Evolutionary conservation across 2,888 invertebrate genomes (phyloP), one percentile per base, ranked within the genome.

Genomic region (Microchrysa polita): DNA sequence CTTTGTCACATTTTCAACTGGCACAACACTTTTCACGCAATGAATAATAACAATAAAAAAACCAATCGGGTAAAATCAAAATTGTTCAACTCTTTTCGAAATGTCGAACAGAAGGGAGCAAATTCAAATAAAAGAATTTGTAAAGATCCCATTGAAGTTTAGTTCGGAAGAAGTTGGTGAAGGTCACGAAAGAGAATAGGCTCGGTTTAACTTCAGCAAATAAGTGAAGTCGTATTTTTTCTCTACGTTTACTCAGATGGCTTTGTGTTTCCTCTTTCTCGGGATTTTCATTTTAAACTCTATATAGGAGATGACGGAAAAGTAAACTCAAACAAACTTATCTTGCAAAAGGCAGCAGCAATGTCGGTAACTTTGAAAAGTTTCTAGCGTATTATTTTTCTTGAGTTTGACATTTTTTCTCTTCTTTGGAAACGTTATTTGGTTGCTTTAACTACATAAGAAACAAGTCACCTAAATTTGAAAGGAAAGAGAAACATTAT

Each of bases 261-360:
- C 48, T 48, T 48, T n/a, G 16, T 42, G 7, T 48, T 48, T n/a
- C 16, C 12, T 48, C 12, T 2, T 48, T 10, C 48, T n/a, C 48
- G 10, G 12, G 48, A 48, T 48, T 48, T 48, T n/a, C 48, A 48
- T 48, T 48, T 10, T 48, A n/a, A 48, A 12, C 16, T 48, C 48
- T n/a, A 48, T 12, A 42, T n/a, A 48, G 48, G 16, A 48, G 48
- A n/a, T 48, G 48, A 48, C 48, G 48, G 48, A 2, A 48, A 48
- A 48, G 48, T 10, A 48, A 48, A 48, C 5, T n/a, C 48, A 48
- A 48, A 48, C 48, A 48, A 48, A 48, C 5, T 48, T 48, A 48
- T 48, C 48, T 48, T 10, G 48, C 48, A 48, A 48, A 48, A 48
- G 48, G 16, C 48, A 48, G 48, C 48, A n/a, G 48, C 48, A 48